phyloP scores from a whole-genome alignment of 2,888 invertebrate species.

The Dendrolimus pini region DNA sequence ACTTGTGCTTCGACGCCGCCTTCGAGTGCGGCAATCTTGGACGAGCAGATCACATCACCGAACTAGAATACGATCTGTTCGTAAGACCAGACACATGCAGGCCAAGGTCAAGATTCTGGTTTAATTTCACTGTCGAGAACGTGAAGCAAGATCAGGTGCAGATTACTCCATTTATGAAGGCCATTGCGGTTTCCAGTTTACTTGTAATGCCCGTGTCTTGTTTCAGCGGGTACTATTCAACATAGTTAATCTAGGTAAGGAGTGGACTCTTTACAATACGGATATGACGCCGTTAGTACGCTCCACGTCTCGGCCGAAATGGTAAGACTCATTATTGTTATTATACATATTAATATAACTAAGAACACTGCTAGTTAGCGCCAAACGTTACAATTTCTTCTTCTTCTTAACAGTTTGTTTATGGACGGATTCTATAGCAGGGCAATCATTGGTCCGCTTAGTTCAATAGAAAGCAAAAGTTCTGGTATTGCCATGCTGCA shows the following conservation, averaged over 20 bases:
- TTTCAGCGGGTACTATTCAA: conserved; percentile 96
- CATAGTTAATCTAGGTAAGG: conserved; percentile 97
- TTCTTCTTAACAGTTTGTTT: too few species aligned
- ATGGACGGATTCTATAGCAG: too few species aligned
- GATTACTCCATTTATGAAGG: background rate
- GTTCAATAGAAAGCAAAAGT: too few species aligned
- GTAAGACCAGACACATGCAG: conserved; percentile 97
- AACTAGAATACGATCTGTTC: conserved; percentile 97
- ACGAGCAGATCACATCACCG: conserved; percentile 94
- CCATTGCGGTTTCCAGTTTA: background rate
- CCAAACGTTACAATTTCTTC: too few species aligned
- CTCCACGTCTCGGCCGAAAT: conserved; percentile 92
- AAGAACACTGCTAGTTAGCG: background rate
- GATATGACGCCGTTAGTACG: conserved; percentile 97
- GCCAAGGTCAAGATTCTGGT: conserved; percentile 95
- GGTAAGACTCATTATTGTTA: conserved; percentile 75
- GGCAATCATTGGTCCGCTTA: too few species aligned
- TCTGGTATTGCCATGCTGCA: too few species aligned
- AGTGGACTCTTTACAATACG: conserved; percentile 89
- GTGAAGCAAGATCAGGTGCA: conserved; percentile 91
- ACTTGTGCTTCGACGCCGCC: conserved; percentile 97
- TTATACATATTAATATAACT: background rate
- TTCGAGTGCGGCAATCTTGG: conserved; percentile 98
- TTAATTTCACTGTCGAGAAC: conserved; percentile 98
- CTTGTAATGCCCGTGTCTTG: conserved; percentile 3